A percentile compares a stretch with the other conserved stretches of the same genome.
Conservation (phyloP, 2,113 vertebrate species). For the Python bivittatus region DNA sequence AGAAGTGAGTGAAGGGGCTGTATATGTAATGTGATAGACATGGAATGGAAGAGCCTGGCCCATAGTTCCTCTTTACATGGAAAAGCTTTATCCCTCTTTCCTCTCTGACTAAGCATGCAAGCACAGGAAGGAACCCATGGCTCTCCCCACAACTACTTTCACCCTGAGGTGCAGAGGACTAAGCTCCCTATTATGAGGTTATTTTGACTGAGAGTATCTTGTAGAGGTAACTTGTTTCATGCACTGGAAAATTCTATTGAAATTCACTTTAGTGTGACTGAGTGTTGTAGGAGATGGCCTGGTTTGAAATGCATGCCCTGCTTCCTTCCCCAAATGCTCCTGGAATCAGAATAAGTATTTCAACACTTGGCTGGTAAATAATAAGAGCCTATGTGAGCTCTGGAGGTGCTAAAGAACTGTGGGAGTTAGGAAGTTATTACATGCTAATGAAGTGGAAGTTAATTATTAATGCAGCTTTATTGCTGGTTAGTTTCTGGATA, state of each 20-base stretch:
- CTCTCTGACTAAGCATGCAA: not conserved
- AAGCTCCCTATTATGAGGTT: not conserved
- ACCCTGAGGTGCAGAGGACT: not conserved
- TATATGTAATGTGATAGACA: not conserved
- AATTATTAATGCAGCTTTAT: conserved; percentile 48
- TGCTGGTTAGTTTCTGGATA: conserved; percentile 30
- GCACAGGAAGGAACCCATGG: not conserved
- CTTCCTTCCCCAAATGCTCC: not conserved
- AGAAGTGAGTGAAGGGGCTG: not conserved
- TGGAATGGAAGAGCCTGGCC: too few species aligned
- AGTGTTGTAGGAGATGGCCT: not conserved
- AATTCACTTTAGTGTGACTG: not conserved
- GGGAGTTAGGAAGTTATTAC: conserved; percentile 9
- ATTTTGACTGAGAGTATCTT: not conserved
- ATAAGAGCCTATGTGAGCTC: not conserved
- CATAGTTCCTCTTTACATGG: not conserved
- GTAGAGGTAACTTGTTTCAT: not conserved
- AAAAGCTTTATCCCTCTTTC: not conserved
- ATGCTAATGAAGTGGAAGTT: conserved; percentile 58
- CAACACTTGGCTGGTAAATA: not conserved
- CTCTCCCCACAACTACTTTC: not conserved
- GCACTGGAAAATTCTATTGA: not conserved
- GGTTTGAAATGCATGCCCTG: not conserved
- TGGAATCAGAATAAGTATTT: conserved; percentile 3
- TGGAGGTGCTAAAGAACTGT: conserved; percentile 14